A percentile compares a stretch with the other conserved stretches of the same genome.
Evolutionary conservation across 23 tunicate species (phyloP).

Genomic region (Styela plicata): DNA sequence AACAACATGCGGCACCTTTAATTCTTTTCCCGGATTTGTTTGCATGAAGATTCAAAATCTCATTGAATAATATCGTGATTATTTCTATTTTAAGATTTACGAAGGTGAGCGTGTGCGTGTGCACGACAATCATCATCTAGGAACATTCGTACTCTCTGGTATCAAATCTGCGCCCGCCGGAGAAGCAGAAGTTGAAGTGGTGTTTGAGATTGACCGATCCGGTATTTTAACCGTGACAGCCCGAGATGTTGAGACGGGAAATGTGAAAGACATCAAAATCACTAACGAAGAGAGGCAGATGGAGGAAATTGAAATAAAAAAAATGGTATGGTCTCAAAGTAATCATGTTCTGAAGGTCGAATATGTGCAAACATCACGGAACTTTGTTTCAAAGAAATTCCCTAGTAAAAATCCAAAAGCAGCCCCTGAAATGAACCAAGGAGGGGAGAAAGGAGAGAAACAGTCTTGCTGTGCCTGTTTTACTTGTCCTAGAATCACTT

Average conservation of each 20-base stretch:
- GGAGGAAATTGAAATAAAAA: not conserved
- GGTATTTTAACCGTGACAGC: not conserved
- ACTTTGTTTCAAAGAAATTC: too few species aligned
- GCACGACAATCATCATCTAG: not conserved
- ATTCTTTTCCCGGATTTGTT: too few species aligned
- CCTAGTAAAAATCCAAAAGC: too few species aligned
- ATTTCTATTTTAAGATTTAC: not conserved
- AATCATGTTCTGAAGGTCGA: too few species aligned
- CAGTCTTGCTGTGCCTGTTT: not conserved
- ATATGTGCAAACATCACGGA: too few species aligned
- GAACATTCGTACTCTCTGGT: not conserved
- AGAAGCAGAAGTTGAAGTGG: not conserved
- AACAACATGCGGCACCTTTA: too few species aligned
- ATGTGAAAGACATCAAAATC: not conserved
- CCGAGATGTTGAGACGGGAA: not conserved
- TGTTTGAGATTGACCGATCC: not conserved
- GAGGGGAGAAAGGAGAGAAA: too few species aligned
- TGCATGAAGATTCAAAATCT: too few species aligned
- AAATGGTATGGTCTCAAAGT: not conserved
- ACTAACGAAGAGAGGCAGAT: not conserved
- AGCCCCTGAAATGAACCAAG: too few species aligned
- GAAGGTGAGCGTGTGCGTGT: not conserved
- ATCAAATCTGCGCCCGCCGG: not conserved
- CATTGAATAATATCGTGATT: too few species aligned
- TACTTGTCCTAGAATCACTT: too few species aligned